Percentiles rank a stretch among this genome's conserved stretches.
Conservation (phyloP, 2,113 vertebrate species). For the Neodontobutis hainanensis region DNA sequence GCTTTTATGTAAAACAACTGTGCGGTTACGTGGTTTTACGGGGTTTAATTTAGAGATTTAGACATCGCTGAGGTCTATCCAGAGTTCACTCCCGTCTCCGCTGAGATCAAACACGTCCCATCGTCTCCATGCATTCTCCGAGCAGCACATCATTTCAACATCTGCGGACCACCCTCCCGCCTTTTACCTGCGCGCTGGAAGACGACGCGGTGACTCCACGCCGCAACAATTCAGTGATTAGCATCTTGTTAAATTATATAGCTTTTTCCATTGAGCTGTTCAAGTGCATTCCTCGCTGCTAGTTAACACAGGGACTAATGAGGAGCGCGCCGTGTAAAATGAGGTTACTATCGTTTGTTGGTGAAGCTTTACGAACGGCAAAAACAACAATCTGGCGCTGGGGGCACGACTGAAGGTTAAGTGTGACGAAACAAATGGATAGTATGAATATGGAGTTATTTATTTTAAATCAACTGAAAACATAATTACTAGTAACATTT, state of each 20-base stretch:
- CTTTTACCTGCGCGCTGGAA: slow-evolving; percentile 23
- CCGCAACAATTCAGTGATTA: slow-evolving; percentile 72
- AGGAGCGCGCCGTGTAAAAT: slow-evolving; percentile 73
- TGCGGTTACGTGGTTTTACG: not conserved
- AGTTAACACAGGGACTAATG: slow-evolving; percentile 76
- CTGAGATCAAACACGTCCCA: not conserved
- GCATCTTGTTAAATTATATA: slow-evolving; percentile 81
- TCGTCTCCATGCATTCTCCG: not conserved
- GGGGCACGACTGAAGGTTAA: too few species aligned
- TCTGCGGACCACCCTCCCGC: slow-evolving; percentile 15
- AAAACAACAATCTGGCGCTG: slow-evolving; percentile 17
- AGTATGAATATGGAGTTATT: too few species aligned
- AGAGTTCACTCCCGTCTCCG: not conserved
- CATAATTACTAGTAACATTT: too few species aligned
- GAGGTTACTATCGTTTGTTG: slow-evolving; percentile 65
- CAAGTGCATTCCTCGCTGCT: slow-evolving; percentile 76
- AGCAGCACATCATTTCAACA: not conserved
- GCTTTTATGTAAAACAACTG: slow-evolving; percentile 5
- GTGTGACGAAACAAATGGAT: too few species aligned
- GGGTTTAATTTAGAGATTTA: not conserved
- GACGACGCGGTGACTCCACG: slow-evolving; percentile 62
- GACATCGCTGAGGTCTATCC: not conserved
- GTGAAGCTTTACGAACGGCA: slow-evolving; percentile 36
- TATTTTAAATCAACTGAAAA: too few species aligned
- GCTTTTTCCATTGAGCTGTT: slow-evolving; percentile 81